Evolutionary conservation across 2,797 vertebrate species (phyloP).

Genomic region (Euphonia xanthogaster): DNA sequence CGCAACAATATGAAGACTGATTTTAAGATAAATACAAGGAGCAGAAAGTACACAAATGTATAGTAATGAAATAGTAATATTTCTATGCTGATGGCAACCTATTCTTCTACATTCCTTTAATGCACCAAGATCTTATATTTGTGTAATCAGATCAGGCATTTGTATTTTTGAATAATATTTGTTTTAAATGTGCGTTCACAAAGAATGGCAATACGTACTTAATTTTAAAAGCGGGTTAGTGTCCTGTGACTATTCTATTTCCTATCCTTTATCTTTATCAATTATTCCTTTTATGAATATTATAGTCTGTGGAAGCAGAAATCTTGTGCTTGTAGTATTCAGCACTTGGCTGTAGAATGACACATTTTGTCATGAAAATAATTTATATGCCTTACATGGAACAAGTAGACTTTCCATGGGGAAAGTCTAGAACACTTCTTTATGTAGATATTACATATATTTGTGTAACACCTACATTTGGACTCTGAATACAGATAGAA

Average conservation of each 20-base stretch:
- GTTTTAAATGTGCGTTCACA: not conserved
- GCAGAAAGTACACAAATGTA: not conserved
- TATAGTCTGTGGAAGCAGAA: not conserved
- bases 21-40: not conserved
- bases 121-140: not conserved
- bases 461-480: not conserved
- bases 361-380: not conserved
- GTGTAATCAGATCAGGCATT: not conserved
- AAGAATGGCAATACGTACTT: not conserved
- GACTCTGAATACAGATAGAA: not conserved
- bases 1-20: not conserved
- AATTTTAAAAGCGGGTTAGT: not conserved
- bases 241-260: not conserved
- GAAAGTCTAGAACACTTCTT: not conserved
- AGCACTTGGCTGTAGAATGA: not conserved
- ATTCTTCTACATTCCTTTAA: not conserved
- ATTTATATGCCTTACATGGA: not conserved
- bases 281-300: not conserved
- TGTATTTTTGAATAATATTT: not conserved
- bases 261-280: not conserved
- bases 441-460: not conserved
- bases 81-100: not conserved
- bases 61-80: not conserved
- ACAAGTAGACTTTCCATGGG: not conserved
- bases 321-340: not conserved